Percentiles rank a stretch among this genome's conserved stretches.
phyloP scores from a whole-genome alignment of 2,888 invertebrate species.

The Hypercompe scribonia region DNA sequence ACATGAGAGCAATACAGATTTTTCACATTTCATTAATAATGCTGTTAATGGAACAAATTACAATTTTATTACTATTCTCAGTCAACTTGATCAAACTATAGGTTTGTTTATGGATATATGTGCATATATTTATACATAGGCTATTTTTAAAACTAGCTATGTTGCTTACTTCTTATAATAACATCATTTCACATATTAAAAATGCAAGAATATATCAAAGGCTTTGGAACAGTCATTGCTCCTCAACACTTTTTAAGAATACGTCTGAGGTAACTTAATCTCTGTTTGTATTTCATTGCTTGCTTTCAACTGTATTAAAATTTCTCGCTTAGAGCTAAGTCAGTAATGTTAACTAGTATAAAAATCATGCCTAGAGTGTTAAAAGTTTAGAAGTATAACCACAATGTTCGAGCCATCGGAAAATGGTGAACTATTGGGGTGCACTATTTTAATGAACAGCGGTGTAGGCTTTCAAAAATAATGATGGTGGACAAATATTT shows the following conservation, averaged over 20 bases:
- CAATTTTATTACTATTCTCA: no score
- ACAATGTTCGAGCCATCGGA: constrained; percentile 2
- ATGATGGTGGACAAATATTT: neutral
- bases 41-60: no score
- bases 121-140: no score
- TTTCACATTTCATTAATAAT: no score
- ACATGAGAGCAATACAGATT: no score
- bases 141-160: no score
- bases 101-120: no score
- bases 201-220: neutral
- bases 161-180: neutral
- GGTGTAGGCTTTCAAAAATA: neutral
- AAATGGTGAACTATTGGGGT: neutral
- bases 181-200: neutral
- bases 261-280: neutral
- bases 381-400: neutral
- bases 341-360: neutral
- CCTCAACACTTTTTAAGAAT: neutral
- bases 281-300: neutral
- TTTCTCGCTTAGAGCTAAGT: neutral
- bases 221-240: neutral
- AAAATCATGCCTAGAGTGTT: neutral
- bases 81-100: no score
- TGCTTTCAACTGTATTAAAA: neutral
- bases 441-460: constrained; percentile 9